phyloP scores from a whole-genome alignment of 2,888 invertebrate genomes.

The Lochmaea crataegi region DNA sequence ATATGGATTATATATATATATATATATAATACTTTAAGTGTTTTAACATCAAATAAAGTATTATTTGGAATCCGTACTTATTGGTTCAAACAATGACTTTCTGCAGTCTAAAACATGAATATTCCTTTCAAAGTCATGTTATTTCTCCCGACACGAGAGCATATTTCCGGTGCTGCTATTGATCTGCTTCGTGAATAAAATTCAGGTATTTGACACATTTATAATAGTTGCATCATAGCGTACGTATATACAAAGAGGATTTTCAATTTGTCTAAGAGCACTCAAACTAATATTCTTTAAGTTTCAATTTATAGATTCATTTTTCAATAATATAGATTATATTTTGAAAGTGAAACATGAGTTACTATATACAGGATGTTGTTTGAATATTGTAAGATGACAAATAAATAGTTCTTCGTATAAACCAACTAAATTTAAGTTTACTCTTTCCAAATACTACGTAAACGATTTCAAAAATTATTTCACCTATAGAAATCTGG shows the following conservation, averaged over 20 bases:
- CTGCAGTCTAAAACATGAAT: neutral
- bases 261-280: constrained; percentile 1
- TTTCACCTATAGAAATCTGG: no score
- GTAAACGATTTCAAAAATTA: no score
- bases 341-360: neutral
- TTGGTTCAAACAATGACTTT: neutral
- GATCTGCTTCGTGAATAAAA: neutral
- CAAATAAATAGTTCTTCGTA: no score
- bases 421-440: no score
- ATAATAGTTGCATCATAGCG: neutral
- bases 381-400: no score
- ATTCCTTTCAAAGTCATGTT: neutral
- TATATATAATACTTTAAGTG: no score
- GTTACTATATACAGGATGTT: no score
- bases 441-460: no score
- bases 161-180: neutral
- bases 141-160: neutral
- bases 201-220: neutral
- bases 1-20: no score
- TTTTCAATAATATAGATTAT: neutral
- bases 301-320: neutral
- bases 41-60: neutral
- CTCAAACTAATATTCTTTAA: neutral
- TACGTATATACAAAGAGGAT: neutral
- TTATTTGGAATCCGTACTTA: neutral